Evolutionary conservation across 2,888 invertebrate genomes (phyloP).

Genomic region (Caenorhabditis imperialis): DNA sequence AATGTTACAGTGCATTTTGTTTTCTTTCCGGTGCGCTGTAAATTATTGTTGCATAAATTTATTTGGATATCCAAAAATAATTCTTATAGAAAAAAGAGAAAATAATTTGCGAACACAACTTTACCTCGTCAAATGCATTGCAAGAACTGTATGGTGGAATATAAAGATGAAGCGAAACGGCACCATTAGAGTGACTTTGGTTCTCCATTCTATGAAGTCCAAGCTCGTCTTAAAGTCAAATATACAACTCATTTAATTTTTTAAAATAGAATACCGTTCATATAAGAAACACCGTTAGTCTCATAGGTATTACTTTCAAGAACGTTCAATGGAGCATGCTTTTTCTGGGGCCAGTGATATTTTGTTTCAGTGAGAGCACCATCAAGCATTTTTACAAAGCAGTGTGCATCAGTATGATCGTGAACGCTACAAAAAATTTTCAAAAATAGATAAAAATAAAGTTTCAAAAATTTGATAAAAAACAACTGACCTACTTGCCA

Average conservation of each 20-base stretch:
- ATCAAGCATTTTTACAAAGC: constrained; percentile 92
- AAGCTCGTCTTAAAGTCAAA: constrained; percentile 85
- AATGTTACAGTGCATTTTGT: constrained; percentile 70
- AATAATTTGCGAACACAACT: background rate
- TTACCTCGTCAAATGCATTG: constrained; percentile 89
- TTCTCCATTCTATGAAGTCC: constrained; percentile 97
- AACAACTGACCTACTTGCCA: constrained; percentile 81
- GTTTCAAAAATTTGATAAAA: constrained; percentile 1
- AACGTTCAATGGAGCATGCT: constrained; percentile 82
- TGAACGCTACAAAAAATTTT: constrained; percentile 85
- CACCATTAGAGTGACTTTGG: constrained; percentile 88
- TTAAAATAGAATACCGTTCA: constrained; percentile 85
- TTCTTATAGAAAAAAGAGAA: background rate
- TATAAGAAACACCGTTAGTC: constrained; percentile 90
- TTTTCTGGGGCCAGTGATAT: constrained; percentile 85
- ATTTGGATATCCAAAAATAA: background rate
- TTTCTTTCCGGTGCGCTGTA: constrained; percentile 63
- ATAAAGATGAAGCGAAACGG: constrained; percentile 94
- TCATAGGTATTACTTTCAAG: constrained; percentile 84
- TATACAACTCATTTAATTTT: background rate
- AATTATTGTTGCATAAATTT: constrained; percentile 9
- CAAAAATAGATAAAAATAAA: constrained; percentile 2
- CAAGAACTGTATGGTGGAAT: constrained; percentile 93
- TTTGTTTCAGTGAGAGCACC: constrained; percentile 88
- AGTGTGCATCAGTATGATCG: constrained; percentile 95